A percentile compares a stretch with the other conserved stretches of the same genome.
Conservation (phyloP, 2,797 vertebrate genomes). For the Malacoctenus gilli region DNA sequence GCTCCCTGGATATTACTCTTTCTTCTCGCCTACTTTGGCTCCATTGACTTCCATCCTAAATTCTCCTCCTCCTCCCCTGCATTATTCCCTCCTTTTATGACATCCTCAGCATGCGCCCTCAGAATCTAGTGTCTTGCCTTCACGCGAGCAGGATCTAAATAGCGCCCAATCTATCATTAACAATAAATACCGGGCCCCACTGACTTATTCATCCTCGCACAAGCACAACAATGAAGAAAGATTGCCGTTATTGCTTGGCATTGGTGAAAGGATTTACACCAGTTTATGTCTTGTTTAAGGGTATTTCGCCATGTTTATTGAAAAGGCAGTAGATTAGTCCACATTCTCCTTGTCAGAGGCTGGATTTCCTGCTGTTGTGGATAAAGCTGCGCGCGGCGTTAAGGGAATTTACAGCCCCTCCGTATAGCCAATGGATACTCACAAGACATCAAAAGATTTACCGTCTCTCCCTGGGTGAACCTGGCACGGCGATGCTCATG, state of each 20-base stretch:
- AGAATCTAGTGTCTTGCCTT: conserved; percentile 39
- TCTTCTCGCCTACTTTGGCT: conserved; percentile 28
- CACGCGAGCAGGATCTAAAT: conserved; percentile 33
- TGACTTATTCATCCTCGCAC: conserved; percentile 46
- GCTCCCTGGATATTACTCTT: conserved; percentile 53
- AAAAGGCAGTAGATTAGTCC: conserved; percentile 67
- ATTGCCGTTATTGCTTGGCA: conserved; percentile 41
- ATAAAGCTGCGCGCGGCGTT: conserved; percentile 47
- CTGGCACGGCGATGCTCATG: conserved; percentile 60
- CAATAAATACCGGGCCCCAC: conserved; percentile 41
- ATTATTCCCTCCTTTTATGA: conserved; percentile 34
- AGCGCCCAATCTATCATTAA: conserved; percentile 49
- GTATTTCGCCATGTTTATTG: conserved; percentile 58
- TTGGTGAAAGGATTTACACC: conserved; percentile 57
- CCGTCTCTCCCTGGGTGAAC: conserved; percentile 53
- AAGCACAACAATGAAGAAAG: conserved; percentile 44
- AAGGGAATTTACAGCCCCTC: conserved; percentile 62
- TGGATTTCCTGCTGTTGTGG: conserved; percentile 58
- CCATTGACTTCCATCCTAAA: conserved; percentile 41
- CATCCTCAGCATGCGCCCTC: conserved; percentile 25
- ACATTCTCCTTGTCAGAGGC: conserved; percentile 55
- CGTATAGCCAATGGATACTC: conserved; percentile 55
- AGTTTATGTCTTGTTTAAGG: conserved; percentile 59
- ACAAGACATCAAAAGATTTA: conserved; percentile 73
- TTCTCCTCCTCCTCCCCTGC: conserved; percentile 26